These are phyloP conservation scores for Petaurus breviceps DNA, from an alignment of 2,113 vertebrate species.

Conservation along the genomic window DNA sequence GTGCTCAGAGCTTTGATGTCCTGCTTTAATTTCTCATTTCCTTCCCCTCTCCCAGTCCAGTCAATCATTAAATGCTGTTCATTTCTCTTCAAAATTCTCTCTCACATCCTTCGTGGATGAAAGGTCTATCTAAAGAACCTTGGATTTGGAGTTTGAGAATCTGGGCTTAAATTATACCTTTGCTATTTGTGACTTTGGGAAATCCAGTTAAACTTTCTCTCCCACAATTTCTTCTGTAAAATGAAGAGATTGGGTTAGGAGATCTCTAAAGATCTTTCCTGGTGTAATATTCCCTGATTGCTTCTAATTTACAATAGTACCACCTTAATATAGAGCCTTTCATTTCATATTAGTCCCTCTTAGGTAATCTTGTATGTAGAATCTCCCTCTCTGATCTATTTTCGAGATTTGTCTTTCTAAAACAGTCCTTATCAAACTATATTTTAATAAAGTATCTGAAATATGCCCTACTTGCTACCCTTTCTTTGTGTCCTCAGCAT, in stretches of 20 bases:
- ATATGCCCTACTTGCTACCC: not conserved
- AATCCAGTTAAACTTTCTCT: not conserved
- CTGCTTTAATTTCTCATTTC: slow-evolving; percentile 1
- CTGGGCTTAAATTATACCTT: not conserved
- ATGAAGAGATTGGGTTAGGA: not conserved
- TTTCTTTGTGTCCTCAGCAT: not conserved
- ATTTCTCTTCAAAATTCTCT: not conserved
- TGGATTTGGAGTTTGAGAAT: not conserved
- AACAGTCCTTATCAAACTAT: not conserved
- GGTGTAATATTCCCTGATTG: not conserved
- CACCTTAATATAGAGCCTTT: not conserved
- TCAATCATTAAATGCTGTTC: not conserved
- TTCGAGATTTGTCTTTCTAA: not conserved
- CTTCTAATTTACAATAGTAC: not conserved
- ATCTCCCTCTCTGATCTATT: not conserved
- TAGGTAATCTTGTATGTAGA: not conserved
- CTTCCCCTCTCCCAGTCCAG: not conserved
- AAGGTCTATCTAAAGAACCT: not conserved
- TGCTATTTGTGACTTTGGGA: not conserved
- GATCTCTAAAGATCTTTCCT: not conserved
- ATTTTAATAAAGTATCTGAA: not conserved
- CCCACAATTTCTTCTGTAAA: not conserved
- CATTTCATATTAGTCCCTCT: not conserved
- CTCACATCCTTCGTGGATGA: not conserved
- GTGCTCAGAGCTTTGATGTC: not conserved